These are phyloP conservation scores for Drosophila atripex DNA, from an alignment of 2,888 invertebrate species.

Conservation along the genomic window DNA sequence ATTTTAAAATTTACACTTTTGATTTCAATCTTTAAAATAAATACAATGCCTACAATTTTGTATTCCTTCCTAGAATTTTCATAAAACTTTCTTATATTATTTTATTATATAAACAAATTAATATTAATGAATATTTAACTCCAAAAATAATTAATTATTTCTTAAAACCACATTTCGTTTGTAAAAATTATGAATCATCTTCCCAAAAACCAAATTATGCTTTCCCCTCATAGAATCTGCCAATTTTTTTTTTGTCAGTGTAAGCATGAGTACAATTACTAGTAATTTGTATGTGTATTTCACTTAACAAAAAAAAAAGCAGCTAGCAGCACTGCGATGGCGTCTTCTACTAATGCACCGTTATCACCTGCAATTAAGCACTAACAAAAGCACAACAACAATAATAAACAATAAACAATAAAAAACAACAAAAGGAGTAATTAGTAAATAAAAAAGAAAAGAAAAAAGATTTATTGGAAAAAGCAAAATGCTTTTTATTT, in stretches of 20 bases:
- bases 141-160: neutral
- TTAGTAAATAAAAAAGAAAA: neutral
- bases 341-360: conserved; percentile 41
- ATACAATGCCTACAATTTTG: too few species aligned
- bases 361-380: conserved; percentile 41
- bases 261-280: conserved; percentile 28
- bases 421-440: conserved; percentile 4
- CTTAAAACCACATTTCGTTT: too few species aligned
- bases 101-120: neutral
- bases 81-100: neutral
- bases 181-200: neutral
- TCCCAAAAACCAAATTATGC: neutral
- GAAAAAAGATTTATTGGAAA: neutral
- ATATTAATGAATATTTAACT: neutral
- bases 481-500: conserved; percentile 16
- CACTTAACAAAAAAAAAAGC: conserved; percentile 33
- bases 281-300: conserved; percentile 26
- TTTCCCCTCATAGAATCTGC: neutral
- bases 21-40: neutral
- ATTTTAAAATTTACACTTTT: neutral
- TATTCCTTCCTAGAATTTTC: neutral
- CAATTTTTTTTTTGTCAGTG: conserved; percentile 15
- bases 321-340: conserved; percentile 33
- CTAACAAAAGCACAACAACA: conserved; percentile 38
- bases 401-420: neutral